A percentile compares a stretch with the other conserved stretches of the same genome.
Evolutionary conservation across 2,888 invertebrate genomes (phyloP).

Genomic region (Labia minor): DNA sequence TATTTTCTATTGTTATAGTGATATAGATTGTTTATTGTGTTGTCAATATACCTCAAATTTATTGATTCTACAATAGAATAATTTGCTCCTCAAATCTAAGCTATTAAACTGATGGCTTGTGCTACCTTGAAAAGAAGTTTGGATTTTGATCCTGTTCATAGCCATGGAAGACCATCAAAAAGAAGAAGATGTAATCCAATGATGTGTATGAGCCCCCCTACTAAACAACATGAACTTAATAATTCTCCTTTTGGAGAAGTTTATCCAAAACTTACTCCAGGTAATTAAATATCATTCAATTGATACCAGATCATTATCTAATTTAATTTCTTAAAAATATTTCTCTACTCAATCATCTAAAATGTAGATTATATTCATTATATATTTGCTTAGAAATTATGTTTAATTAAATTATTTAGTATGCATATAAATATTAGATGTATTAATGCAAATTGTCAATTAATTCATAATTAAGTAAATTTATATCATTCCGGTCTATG

Average conservation of each 20-base stretch:
- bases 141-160: constrained; percentile 87
- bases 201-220: constrained; percentile 46
- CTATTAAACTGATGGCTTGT: constrained; percentile 72
- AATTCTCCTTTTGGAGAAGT: constrained; percentile 76
- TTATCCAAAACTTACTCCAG: constrained; percentile 77
- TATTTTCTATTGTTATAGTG: constrained; percentile 5
- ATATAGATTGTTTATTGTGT: constrained; percentile 2
- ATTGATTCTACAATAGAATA: not conserved
- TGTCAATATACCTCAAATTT: not conserved
- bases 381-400: too few species aligned
- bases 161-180: constrained; percentile 71
- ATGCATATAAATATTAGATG: too few species aligned
- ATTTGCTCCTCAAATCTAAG: not conserved
- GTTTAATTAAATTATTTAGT: too few species aligned
- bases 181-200: constrained; percentile 84
- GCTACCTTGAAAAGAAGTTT: constrained; percentile 90
- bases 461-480: too few species aligned
- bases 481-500: too few species aligned
- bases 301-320: not conserved
- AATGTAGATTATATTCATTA: too few species aligned
- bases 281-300: constrained; percentile 43
- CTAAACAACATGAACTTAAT: constrained; percentile 46
- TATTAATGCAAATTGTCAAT: too few species aligned
- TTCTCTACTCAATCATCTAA: not conserved
- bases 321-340: too few species aligned